Conservation (phyloP, 2,113 vertebrate species). For the Corynorhinus townsendii region DNA sequence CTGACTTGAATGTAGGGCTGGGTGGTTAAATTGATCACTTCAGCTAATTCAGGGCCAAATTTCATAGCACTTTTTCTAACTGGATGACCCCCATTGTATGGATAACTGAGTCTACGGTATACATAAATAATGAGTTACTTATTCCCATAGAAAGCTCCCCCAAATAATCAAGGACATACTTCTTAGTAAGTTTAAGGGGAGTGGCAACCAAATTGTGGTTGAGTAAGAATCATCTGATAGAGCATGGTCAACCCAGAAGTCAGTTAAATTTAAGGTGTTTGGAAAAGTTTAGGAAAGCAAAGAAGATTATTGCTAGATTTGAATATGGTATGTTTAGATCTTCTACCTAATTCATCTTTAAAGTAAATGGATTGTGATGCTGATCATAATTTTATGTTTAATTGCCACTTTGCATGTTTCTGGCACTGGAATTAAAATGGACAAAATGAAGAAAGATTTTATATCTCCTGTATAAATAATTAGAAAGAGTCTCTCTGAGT, state of each 20-base stretch:
- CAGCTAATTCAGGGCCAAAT: background rate
- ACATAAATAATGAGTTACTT: background rate
- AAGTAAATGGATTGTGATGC: background rate
- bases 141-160: background rate
- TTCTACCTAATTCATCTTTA: background rate
- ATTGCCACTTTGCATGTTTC: background rate
- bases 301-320: background rate
- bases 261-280: background rate
- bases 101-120: background rate
- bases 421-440: background rate
- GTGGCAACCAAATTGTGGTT: background rate
- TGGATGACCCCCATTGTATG: background rate
- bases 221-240: background rate
- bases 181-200: background rate
- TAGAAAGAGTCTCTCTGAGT: background rate
- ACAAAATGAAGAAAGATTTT: background rate
- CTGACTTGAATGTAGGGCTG: background rate
- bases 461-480: background rate
- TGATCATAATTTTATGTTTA: background rate
- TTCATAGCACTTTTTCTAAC: background rate
- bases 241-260: background rate
- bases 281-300: background rate
- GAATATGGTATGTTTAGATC: background rate
- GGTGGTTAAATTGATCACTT: background rate
- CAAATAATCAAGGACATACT: background rate